A percentile compares a stretch with the other conserved stretches of the same genome.
Conservation (phyloP, 2,113 vertebrate species). For the Oenanthe oenanthe region DNA sequence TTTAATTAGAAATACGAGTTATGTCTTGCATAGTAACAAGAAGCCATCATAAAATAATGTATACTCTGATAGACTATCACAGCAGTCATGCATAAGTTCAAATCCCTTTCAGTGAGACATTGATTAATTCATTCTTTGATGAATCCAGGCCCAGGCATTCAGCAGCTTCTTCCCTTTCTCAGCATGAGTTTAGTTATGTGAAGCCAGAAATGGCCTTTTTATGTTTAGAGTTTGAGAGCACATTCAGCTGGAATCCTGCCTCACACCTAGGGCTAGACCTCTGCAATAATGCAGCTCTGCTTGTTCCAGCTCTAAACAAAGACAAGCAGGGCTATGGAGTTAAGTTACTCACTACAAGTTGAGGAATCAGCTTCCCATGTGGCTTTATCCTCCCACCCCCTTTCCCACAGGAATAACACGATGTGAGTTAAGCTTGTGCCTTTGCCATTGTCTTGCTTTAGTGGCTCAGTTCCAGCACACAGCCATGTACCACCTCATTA, state of each 20-base stretch:
- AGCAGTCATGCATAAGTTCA: constrained; percentile 43
- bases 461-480: constrained; percentile 22
- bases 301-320: constrained; percentile 34
- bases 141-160: constrained; percentile 1
- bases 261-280: constrained; percentile 29
- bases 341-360: constrained; percentile 12
- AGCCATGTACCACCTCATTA: background rate
- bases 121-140: constrained; percentile 56
- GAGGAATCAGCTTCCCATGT: constrained; percentile 44
- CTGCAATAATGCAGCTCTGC: constrained; percentile 28
- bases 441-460: constrained; percentile 36
- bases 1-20: constrained; percentile 44
- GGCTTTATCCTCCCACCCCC: background rate
- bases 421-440: constrained; percentile 19
- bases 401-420: constrained; percentile 20
- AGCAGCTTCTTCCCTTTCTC: constrained; percentile 42
- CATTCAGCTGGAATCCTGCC: constrained; percentile 11
- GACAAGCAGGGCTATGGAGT: background rate
- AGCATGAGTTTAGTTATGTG: constrained; percentile 38
- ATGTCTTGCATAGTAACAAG: constrained; percentile 8
- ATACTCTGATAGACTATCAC: background rate
- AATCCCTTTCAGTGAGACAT: constrained; percentile 39
- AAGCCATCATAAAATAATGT: background rate
- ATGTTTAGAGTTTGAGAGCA: constrained; percentile 2
- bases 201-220: constrained; percentile 33